A percentile compares a stretch with the other conserved stretches of the same genome.
phyloP scores from a whole-genome alignment of 2,888 invertebrate genomes.

The Lottia gigantea region DNA sequence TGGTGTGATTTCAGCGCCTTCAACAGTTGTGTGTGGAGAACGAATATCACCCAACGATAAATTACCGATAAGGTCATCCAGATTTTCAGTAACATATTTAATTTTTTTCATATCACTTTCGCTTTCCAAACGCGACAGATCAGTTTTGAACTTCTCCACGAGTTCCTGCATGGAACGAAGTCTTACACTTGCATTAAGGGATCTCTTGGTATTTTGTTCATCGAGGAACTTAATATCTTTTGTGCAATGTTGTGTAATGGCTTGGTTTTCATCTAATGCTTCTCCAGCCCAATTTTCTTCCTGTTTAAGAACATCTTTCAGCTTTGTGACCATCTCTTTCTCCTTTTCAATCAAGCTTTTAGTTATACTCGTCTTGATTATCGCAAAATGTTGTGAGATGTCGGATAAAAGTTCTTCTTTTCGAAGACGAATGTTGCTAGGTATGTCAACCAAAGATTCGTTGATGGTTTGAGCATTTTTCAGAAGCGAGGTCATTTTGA shows the following conservation, averaged over 20 bases:
- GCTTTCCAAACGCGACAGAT: background rate
- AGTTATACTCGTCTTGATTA: background rate
- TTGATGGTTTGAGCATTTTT: background rate
- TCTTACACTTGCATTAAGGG: background rate
- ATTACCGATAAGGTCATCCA: constrained; percentile 8
- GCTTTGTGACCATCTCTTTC: constrained; percentile 13
- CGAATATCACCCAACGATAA: background rate
- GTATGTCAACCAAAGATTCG: constrained; percentile 5
- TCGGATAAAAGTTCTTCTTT: constrained; percentile 12
- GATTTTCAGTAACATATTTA: constrained; percentile 11
- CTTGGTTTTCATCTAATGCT: constrained; percentile 4
- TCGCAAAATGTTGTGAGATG: constrained; percentile 15
- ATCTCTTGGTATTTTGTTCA: background rate
- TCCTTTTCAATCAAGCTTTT: constrained; percentile 15
- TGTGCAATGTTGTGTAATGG: constrained; percentile 11
- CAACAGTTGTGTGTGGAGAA: background rate
- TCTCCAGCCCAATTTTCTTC: constrained; percentile 11
- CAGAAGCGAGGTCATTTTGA: background rate
- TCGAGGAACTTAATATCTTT: constrained; percentile 7
- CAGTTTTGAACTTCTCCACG: constrained; percentile 7
- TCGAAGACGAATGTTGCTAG: constrained; percentile 6
- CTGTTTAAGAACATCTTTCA: constrained; percentile 9
- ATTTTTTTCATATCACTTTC: constrained; percentile 11
- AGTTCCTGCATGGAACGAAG: constrained; percentile 10
- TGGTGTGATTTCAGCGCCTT: background rate